phyloP scores from a whole-genome alignment of 2,888 invertebrate species.

The Eumerus sabulonum region DNA sequence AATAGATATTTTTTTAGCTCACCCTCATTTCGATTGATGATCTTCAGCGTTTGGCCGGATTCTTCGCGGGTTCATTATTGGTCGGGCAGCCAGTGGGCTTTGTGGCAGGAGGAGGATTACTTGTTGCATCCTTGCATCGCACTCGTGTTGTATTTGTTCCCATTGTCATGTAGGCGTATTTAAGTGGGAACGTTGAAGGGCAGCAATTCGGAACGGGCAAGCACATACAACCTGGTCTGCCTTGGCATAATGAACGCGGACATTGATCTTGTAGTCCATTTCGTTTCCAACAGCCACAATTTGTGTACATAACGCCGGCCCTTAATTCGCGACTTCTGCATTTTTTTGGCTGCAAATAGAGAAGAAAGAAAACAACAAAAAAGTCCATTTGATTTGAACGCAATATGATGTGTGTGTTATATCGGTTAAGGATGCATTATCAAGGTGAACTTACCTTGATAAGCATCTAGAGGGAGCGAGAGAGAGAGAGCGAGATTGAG shows the following conservation, averaged over 20 bases:
- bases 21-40: too few species aligned
- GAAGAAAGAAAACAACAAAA: neutral
- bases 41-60: too few species aligned
- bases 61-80: too few species aligned
- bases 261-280: constrained; percentile 83
- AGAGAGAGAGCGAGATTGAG: too few species aligned
- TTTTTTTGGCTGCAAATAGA: constrained; percentile 72
- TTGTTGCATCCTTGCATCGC: constrained; percentile 71
- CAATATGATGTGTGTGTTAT: neutral
- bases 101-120: neutral
- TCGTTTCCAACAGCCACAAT: constrained; percentile 81
- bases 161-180: constrained; percentile 75
- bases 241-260: constrained; percentile 80
- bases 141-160: constrained; percentile 72
- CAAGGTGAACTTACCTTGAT: constrained; percentile 51
- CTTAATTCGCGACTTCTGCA: constrained; percentile 81
- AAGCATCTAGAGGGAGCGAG: constrained; percentile 37
- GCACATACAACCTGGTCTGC: constrained; percentile 76
- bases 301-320: constrained; percentile 80
- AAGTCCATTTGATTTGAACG: too few species aligned
- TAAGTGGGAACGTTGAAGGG: constrained; percentile 76
- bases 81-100: constrained; percentile 1
- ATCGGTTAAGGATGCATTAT: constrained; percentile 24
- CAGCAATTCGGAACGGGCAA: constrained; percentile 80
- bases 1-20: too few species aligned